Conservation (phyloP, 2,888 invertebrate species). For the Zhuqinia jingwanae region DNA sequence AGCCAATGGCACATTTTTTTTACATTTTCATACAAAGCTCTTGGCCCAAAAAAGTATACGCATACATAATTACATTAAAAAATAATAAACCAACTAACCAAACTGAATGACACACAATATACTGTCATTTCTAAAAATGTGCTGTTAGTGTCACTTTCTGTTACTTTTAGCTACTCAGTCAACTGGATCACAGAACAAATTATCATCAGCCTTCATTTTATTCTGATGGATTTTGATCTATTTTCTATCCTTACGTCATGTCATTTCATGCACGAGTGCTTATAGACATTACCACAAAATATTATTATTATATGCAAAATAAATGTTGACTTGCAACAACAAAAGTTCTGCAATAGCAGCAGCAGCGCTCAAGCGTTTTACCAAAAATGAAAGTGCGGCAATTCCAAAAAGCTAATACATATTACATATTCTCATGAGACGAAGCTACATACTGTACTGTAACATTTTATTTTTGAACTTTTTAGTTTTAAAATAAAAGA, state of each 20-base stretch:
- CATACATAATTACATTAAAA: too few relatives aligned
- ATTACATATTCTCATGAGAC: neutral
- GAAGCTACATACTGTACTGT: neutral
- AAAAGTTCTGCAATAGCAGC: too few relatives aligned
- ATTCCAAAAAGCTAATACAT: neutral
- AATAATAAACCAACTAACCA: neutral
- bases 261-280: conserved; percentile 13
- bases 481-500: neutral
- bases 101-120: too few relatives aligned
- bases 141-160: too few relatives aligned
- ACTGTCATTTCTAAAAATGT: too few relatives aligned
- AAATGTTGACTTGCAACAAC: too few relatives aligned
- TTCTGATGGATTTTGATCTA: neutral
- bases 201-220: neutral
- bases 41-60: too few relatives aligned
- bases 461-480: too few relatives aligned
- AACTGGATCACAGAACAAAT: neutral
- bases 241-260: neutral
- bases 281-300: neutral
- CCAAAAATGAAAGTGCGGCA: conserved; percentile 9
- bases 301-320: neutral
- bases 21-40: neutral
- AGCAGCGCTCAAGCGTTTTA: conserved; percentile 1
- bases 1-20: neutral
- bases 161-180: neutral